Percentiles rank a stretch among this genome's conserved stretches.
phyloP scores from a whole-genome alignment of 2,113 vertebrate species.

The Atractosteus spatula region DNA sequence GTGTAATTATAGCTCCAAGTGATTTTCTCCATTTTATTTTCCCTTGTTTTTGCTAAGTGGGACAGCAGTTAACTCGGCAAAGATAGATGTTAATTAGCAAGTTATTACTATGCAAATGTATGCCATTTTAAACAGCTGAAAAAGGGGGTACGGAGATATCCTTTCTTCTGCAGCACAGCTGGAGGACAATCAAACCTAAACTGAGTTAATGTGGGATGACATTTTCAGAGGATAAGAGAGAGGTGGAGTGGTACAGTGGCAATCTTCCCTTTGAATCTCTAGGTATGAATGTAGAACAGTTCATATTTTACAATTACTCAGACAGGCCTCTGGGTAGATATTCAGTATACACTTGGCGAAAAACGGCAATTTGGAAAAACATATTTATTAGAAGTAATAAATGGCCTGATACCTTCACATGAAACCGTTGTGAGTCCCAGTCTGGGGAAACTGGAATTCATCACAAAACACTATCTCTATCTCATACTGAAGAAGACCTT shows the following conservation, averaged over 20 bases:
- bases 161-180: no score
- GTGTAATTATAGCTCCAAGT: conserved; percentile 61
- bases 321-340: no score
- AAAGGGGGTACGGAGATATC: conserved; percentile 38
- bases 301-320: no score
- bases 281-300: no score
- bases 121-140: conserved; percentile 64
- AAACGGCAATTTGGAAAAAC: no score
- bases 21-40: conserved; percentile 66
- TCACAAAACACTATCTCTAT: no score
- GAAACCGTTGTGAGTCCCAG: no score
- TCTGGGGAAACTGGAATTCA: no score
- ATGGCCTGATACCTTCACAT: no score
- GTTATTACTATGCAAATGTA: conserved; percentile 71
- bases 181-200: not conserved
- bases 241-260: not conserved
- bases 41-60: conserved; percentile 57
- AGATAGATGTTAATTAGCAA: conserved; percentile 68
- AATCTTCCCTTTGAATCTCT: not conserved
- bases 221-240: not conserved
- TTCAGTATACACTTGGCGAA: no score
- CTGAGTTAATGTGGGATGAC: not conserved
- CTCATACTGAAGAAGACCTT: no score
- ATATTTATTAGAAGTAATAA: no score
- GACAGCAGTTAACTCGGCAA: conserved; percentile 46